phyloP scores from a whole-genome alignment of 2,113 vertebrate species.

The Holacanthus passer region DNA sequence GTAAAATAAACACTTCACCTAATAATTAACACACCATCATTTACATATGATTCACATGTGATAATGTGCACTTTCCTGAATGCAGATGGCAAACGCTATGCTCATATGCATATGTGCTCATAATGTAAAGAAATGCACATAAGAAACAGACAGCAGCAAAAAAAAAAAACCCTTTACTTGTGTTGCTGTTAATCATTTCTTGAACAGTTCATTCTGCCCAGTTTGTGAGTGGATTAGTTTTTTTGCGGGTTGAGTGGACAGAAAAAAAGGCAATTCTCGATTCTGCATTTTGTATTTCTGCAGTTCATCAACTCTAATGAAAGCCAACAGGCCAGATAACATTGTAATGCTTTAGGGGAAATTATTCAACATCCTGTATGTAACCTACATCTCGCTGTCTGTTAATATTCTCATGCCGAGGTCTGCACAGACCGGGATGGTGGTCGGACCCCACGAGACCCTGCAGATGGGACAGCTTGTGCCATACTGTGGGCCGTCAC shows the following conservation, averaged over 20 bases:
- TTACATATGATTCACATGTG: conserved; percentile 11
- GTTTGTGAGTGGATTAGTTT: not conserved
- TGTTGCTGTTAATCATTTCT: not conserved
- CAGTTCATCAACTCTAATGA: conserved; percentile 41
- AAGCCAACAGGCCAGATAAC: conserved; percentile 44
- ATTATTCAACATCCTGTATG: conserved; percentile 30
- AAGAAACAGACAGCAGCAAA: not conserved
- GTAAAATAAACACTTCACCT: not conserved
- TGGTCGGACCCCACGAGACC: conserved; percentile 56
- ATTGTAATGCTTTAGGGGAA: not conserved
- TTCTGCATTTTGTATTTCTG: conserved; percentile 10
- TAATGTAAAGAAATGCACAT: not conserved
- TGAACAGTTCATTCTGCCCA: not conserved
- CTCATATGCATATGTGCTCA: not conserved
- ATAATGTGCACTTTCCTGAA: conserved; percentile 30
- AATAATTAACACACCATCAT: not conserved
- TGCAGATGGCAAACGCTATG: not conserved
- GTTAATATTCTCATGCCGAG: conserved; percentile 45
- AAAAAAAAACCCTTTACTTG: not conserved
- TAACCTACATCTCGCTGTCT: conserved; percentile 30
- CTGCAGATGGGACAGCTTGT: conserved; percentile 74
- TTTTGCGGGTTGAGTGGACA: not conserved
- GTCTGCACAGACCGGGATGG: conserved; percentile 50
- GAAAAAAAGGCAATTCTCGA: not conserved
- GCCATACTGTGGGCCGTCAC: conserved; percentile 62